A percentile compares a stretch with the other conserved stretches of the same genome.
Evolutionary conservation across 2,888 invertebrate genomes (phyloP).

Genomic region (Deilephila porcellus): DNA sequence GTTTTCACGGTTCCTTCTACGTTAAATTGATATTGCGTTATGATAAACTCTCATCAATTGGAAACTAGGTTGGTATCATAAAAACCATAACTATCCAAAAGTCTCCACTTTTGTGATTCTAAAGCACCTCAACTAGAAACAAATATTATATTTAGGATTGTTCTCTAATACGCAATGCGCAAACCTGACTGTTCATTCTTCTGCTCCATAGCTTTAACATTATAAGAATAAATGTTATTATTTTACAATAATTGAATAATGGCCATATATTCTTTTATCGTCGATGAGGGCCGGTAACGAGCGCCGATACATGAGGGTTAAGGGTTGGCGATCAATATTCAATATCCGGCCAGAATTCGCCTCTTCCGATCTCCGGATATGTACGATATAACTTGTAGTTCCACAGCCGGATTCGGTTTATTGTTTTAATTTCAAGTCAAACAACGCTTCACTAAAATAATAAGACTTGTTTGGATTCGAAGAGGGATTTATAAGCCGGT

Average conservation of each 20-base stretch:
- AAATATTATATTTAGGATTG: too few relatives aligned
- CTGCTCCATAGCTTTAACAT: neutral
- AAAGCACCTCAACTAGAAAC: too few relatives aligned
- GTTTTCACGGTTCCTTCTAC: too few relatives aligned
- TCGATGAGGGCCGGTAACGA: constrained; percentile 70
- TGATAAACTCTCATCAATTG: too few relatives aligned
- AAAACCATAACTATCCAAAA: too few relatives aligned
- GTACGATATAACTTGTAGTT: constrained; percentile 54
- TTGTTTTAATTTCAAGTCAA: constrained; percentile 37
- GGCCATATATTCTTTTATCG: constrained; percentile 70
- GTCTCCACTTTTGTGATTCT: too few relatives aligned
- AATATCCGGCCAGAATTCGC: constrained; percentile 82
- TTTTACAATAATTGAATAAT: constrained; percentile 70
- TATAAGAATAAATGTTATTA: constrained; percentile 35
- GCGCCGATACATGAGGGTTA: constrained; percentile 79
- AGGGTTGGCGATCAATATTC: constrained; percentile 83
- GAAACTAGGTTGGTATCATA: too few relatives aligned
- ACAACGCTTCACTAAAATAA: constrained; percentile 23
- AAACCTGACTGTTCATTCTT: too few relatives aligned
- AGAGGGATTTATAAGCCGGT: constrained; percentile 12
- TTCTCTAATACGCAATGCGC: too few relatives aligned
- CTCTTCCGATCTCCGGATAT: constrained; percentile 79
- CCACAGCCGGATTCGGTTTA: constrained; percentile 38
- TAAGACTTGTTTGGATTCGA: constrained; percentile 8
- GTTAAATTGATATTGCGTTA: too few relatives aligned